Evolutionary conservation across 1,140 invertebrate species (phyloP), one percentile per base, ranked within the genome.

Genomic region (Oncopodura yosiiana): DNA sequence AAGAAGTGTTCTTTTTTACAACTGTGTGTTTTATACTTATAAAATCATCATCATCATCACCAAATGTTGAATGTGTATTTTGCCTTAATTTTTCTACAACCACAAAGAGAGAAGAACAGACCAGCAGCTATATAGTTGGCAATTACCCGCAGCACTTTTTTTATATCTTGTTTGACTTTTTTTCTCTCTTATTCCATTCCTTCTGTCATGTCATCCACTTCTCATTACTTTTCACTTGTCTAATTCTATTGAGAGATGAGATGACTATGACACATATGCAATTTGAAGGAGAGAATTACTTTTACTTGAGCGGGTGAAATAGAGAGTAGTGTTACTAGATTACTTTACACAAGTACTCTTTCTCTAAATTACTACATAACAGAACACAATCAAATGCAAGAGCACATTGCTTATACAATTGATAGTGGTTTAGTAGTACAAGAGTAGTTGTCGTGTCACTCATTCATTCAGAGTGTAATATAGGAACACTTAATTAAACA

Each of bases 401-500:
- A n/a, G n/a, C n/a, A n/a, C 42, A 53, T 53, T 53, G 46, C 43
- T 53, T 53, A 43, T 46, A 42, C 45, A 26, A 46, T 45, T 53
- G 32, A 6, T 29, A 8, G 11, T 11, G 12, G 44, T 16, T n/a
- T 53, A 53, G 37, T 46, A 46, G 42, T 34, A 53, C 38, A 46
- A 30, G 32, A 53, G 38, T 53, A 18, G 49, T 26, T 26, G 49
- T 26, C 38, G 46, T 24, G 23, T n/a, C n/a, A n/a, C n/a, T n/a
- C n/a, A n/a, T n/a, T n/a, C n/a, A 48, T 24, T 16, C n/a, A 53
- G 51, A 18, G 41, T 34, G 51, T 18, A 24, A 53, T 30, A 29
- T 44, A 41, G 36, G 51, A 53, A 53, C 42, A 56, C 48, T 56
- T 56, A 56, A 56, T 56, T 56, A 56, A 51, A 37, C 54, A 56